Conservation (phyloP, 2,888 invertebrate genomes). For the Callimorpha dominula region DNA sequence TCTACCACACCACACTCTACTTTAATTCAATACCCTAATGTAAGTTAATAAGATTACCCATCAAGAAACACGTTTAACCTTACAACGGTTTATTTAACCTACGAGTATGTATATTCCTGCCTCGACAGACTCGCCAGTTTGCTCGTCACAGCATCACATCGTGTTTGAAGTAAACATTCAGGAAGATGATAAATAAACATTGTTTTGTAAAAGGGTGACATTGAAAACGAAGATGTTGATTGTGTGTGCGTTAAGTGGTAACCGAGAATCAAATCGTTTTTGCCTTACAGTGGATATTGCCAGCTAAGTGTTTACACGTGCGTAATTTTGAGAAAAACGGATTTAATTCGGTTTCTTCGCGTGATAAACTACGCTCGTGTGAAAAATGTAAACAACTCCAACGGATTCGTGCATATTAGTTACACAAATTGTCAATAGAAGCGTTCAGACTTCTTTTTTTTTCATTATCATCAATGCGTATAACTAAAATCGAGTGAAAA, state of each 20-base stretch:
- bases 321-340: neutral
- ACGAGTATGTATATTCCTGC: constrained; percentile 23
- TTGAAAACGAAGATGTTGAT: neutral
- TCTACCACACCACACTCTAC: neutral
- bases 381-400: neutral
- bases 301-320: neutral
- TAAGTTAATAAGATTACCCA: constrained; percentile 25
- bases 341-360: neutral
- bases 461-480: too few relatives aligned
- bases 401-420: neutral
- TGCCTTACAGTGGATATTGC: neutral
- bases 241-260: neutral
- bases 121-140: constrained; percentile 19
- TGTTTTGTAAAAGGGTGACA: neutral
- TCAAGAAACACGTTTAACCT: constrained; percentile 19
- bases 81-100: constrained; percentile 10
- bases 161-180: constrained; percentile 31
- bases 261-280: neutral
- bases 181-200: constrained; percentile 26
- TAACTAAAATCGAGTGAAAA: too few relatives aligned
- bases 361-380: neutral
- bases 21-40: constrained; percentile 24
- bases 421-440: too few relatives aligned
- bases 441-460: too few relatives aligned
- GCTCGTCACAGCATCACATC: constrained; percentile 43